Evolutionary conservation across 2,113 vertebrate species (phyloP).

Genomic region (Oryctolagus cuniculus): mOryCun1.1 NC_091449.1:54106501-54107000

Average conservation of each 20-base stretch:
- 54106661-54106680: not conserved
- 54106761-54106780: not conserved
- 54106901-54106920: constrained; percentile 62
- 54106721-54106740: not conserved
- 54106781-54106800: not conserved
- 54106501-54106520: constrained; percentile 34
- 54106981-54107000: constrained; percentile 15
- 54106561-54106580: not conserved
- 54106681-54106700: not conserved
- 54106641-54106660: not conserved
- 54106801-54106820: not conserved
- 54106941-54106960: constrained; percentile 75
- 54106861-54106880: not conserved
- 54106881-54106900: constrained; percentile 2
- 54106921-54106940: constrained; percentile 50
- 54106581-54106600: not conserved
- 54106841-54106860: not conserved
- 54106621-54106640: not conserved
- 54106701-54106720: not conserved
- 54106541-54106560: constrained; percentile 62
- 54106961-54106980: constrained; percentile 46
- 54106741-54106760: not conserved
- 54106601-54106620: not conserved
- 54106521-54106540: constrained; percentile 12
- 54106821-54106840: not conserved